A percentile compares a stretch with the other conserved stretches of the same genome.
Conservation (phyloP, 1,140 invertebrate genomes). For the Marisa cornuarietis region DNA sequence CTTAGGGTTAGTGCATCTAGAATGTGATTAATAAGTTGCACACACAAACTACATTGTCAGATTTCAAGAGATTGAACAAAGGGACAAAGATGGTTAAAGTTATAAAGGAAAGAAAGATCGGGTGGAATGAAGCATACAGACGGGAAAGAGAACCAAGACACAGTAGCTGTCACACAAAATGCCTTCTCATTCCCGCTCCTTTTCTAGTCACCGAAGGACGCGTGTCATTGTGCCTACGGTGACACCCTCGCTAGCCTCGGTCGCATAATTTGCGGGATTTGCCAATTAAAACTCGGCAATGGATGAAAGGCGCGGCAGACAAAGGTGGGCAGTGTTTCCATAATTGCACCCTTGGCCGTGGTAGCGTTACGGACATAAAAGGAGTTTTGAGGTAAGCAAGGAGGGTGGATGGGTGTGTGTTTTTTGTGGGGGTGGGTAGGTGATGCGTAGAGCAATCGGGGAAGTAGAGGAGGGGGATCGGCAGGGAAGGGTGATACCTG, state of each 20-base stretch:
- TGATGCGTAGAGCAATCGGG: neutral
- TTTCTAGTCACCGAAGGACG: neutral
- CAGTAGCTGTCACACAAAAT: neutral
- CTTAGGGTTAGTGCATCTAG: no score
- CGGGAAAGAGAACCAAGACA: neutral
- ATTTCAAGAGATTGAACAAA: no score
- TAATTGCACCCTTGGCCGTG: conserved; percentile 16
- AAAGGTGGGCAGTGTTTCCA: conserved; percentile 20
- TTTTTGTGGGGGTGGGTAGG: neutral
- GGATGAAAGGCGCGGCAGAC: neutral
- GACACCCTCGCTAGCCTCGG: neutral
- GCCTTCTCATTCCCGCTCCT: neutral
- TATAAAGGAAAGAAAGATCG: no score
- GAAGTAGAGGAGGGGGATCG: neutral
- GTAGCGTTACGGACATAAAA: neutral
- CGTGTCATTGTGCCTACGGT: neutral
- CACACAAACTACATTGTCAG: no score
- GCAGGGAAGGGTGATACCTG: no score
- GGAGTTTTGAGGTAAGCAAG: neutral
- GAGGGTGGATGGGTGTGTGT: neutral
- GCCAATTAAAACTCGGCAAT: conserved; percentile 22
- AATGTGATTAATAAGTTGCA: no score
- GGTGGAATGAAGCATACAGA: neutral
- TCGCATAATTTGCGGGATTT: conserved; percentile 23
- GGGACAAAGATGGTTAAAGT: no score